Evolutionary conservation across 2,888 invertebrate genomes (phyloP), one percentile per base, ranked within the genome.

Genomic region (Tiliacea aurago): DNA sequence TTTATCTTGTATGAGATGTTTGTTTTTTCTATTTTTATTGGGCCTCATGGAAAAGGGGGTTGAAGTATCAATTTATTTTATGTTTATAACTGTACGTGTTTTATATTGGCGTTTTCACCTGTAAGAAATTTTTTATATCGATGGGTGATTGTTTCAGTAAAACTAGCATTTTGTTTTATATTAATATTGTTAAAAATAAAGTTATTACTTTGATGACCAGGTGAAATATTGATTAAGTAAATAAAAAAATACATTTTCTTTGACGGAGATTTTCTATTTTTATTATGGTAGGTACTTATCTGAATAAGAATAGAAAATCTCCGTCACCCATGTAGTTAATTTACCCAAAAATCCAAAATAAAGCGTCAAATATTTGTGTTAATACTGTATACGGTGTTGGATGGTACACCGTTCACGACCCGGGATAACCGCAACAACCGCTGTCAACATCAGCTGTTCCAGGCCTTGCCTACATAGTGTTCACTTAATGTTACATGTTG

Each of bases 361-460:
- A 69, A 69, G 76, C 74, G 49, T 80, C 72, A 74, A 84, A 82
- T 85, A 73, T 80, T 70, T 70, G 64, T 82, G 73, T 77, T 81
- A 72, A 80, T 84, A 81, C 65, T 76, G 85, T 86, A 84, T 86
- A 86, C 71, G 78, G 85, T 85, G 86, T 87, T 83, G 85, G 75
- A 80, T 84, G 87, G 79, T 85, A 81, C 73, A 78, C 71, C 64
- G 68, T 71, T 23, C 63, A 58, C 72, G 86, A 84, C 89, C 86
- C 88, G 87, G 86, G 88, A 68, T 83, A 90, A 93, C 93, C 93
- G 92, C 93, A 91, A 85, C 83, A 81, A 88, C 93, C 92, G 92
- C 94, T 93, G 94, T 95, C 95, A 95, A 87, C 90, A 88, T 90
- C 94, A 94, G 92, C 91, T 92, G 94, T 85, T 89, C 86, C 80